Evolutionary conservation across 2,797 vertebrate genomes (phyloP), one percentile per base, ranked within the genome.

Genomic region (Xenops minutus): DNA sequence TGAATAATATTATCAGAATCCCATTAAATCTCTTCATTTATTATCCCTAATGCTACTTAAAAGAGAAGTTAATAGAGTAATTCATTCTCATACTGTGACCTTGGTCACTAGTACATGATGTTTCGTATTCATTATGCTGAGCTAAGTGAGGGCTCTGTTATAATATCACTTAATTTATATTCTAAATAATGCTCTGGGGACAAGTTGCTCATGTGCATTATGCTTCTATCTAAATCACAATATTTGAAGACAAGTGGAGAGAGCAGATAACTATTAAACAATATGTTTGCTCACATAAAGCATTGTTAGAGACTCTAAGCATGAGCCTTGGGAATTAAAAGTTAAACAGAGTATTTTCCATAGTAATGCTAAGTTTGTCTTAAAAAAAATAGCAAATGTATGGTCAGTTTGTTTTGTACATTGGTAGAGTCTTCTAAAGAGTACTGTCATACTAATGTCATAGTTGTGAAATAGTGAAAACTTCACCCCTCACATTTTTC

Each of bases 161-260:
- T 98, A 99, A 99, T 99, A 99, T 99, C 98, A 98, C 98, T 99
- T 99, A 98, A 99, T 99, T 99, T 99, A 99, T 99, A 99, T 99
- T 99, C 99, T 96, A 98, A 98, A 98, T 98, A 98, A 97, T 98
- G 97, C 99, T 99, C 99, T 96, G 39, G 98, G 97, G 99, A 98
- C 97, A 97, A 97, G 98, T 98, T 97, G 97, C 98, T 98, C 98
- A 97, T 98, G 97, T 98, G 98, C 98, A 98, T 97, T 96, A 96
- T 44, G 75, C 95, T 97, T 97, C 98, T 98, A 98, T 98, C 98
- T 98, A 98, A 99, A 98, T 97, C 98, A 97, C 89, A 80, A 75
- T 88, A 95, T 96, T 89, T 88, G 96, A 95, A 95, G 97, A 95
- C 95, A 91, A 97, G 96, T 88, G 87, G 72, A 94, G 88, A 91